These are phyloP conservation scores for Nerophis lumbriciformis DNA, from an alignment of 2,113 vertebrate genomes.

Conservation along the genomic window DNA sequence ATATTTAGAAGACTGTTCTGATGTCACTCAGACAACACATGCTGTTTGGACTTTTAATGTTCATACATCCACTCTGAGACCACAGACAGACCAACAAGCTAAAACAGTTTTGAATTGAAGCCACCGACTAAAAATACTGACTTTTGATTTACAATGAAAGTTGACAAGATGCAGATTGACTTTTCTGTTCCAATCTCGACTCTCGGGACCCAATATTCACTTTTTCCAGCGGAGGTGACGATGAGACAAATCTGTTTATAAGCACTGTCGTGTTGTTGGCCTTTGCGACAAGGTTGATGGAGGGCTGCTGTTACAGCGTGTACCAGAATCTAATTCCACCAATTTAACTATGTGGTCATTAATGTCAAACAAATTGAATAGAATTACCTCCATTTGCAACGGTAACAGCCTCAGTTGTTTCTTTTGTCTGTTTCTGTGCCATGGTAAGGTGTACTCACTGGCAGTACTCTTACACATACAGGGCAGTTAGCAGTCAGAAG, in stretches of 20 bases:
- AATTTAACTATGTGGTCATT: not conserved
- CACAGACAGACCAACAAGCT: not conserved
- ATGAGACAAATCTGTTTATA: not conserved
- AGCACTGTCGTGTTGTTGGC: not conserved
- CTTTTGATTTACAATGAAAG: not conserved
- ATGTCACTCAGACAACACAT: conserved; percentile 3
- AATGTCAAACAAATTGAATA: not conserved
- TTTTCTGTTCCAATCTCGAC: not conserved
- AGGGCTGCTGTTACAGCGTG: not conserved
- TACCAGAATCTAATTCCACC: not conserved
- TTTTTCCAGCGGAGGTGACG: not conserved
- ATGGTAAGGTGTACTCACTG: too few species aligned
- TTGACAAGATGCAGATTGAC: not conserved
- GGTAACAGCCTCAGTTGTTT: too few species aligned
- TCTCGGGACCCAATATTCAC: too few species aligned
- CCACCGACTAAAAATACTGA: too few species aligned
- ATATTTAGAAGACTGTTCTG: conserved; percentile 11
- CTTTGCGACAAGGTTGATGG: not conserved
- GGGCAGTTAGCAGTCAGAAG: too few species aligned
- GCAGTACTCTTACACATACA: too few species aligned
- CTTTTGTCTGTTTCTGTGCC: too few species aligned
- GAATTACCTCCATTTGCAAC: not conserved
- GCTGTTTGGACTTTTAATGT: not conserved
- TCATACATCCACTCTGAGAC: conserved; percentile 7
- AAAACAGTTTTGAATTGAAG: not conserved